Base-by-base conservation (phyloP, 2,797 vertebrate genomes). In the Hephaestus fuliginosus region DNA sequence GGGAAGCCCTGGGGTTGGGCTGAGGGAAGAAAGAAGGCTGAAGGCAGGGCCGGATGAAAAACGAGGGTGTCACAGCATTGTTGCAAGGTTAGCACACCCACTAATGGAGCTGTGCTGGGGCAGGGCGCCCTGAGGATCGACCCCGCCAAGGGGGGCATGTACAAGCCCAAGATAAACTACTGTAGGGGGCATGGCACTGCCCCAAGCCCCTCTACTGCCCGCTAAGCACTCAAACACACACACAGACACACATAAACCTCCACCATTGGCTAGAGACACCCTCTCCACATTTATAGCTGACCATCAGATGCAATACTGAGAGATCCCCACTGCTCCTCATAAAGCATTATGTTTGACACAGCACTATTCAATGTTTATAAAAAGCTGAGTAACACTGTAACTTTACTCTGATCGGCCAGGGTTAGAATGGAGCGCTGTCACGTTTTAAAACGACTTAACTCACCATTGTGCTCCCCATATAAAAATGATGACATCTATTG, bases 81-180 rank as follows among this genome's bases (percentile, higher is more conserved):
- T 96, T 97, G 96, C 95, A 96, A 97, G 96, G 97, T 97, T 96
- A 97, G 96, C 96, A 97, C 96, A 97, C 95, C 93, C 93, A 89
- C 93, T 96, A 96, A 96, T 96, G 95, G 95, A 96, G 95, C 86
- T 94, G 92, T 94, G 93, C 92, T 93, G 90, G 93, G 95, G 91
- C 94, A 89, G 44, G 91, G 90, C 91, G 90, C 94, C 92, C 90
- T 81, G 88, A 94, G 94, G 92, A 94, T 93, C 88, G 89, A 94
- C 94, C 94, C 91, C 85, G 55, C 92, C 94, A 91, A 92, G 95
- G 86, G 88, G 95, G 80, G 74, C 93, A 94, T 95, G 95, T 94
- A 94, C 92, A 92, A 95, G 92, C 95, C 92, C 93, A 96, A 96
- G 95, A 96, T 95, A 92, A 97, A 97, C 95, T 97, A 97, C 97